These are phyloP conservation scores for Ips nitidus DNA, from an alignment of 1,140 invertebrate species.

Conservation along the genomic window DNA sequence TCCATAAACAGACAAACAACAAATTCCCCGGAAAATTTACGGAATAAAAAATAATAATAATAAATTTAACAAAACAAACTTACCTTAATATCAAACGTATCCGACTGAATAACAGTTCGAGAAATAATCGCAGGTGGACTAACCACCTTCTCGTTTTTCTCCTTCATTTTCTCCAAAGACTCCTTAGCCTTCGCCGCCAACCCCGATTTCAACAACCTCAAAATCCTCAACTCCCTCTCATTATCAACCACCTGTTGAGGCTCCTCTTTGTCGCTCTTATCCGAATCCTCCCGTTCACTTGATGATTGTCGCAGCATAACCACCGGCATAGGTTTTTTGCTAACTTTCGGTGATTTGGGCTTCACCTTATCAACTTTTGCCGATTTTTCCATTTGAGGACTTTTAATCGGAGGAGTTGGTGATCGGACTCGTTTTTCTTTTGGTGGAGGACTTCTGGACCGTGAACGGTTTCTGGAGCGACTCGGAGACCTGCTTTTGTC, in stretches of 20 bases:
- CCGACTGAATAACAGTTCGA: conserved; percentile 39
- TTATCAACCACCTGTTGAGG: conserved; percentile 50
- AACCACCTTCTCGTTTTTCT: conserved; percentile 37
- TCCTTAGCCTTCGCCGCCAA: conserved; percentile 66
- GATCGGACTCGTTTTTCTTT: not conserved
- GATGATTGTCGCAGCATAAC: conserved; percentile 66
- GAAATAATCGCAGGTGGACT: conserved; percentile 32
- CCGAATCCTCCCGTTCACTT: conserved; percentile 60
- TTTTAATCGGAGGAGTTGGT: conserved; percentile 4
- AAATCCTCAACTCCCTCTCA: conserved; percentile 61
- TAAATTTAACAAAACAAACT: not conserved
- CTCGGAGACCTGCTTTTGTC: conserved; percentile 12
- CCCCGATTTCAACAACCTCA: conserved; percentile 63
- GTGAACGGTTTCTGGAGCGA: conserved; percentile 28
- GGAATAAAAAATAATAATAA: too few species aligned
- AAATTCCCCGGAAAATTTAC: too few species aligned
- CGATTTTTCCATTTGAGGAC: conserved; percentile 35
- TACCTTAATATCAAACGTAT: conserved; percentile 47
- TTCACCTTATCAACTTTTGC: conserved; percentile 29
- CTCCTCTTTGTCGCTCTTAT: conserved; percentile 53
- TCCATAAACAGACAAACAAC: too few species aligned
- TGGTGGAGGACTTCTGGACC: conserved; percentile 19
- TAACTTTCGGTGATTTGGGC: conserved; percentile 19
- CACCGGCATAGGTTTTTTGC: conserved; percentile 54
- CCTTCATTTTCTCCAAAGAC: conserved; percentile 56